Evolutionary conservation across 2,888 invertebrate species (phyloP), one percentile per base, ranked within the genome.

Genomic region (Dynastes hyllus): DNA sequence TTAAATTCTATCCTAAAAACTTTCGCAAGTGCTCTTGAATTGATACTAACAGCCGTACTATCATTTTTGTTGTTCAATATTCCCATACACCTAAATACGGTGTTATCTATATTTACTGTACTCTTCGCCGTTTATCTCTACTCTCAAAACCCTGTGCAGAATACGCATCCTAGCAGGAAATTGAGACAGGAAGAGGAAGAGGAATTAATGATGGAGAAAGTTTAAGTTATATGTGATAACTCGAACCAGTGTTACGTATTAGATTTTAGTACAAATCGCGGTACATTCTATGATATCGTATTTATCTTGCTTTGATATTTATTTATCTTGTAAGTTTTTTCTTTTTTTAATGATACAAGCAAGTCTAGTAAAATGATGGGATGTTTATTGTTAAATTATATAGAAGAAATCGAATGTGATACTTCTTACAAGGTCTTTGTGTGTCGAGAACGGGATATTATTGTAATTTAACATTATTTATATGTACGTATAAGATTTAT

Each of bases 1-100:
- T 91, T 98, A 85, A 98, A 98, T 88, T 98, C 98, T 0, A 98
- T 98, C 86, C 90, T 98, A 76, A 98, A 98, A 90, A 97, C 97
- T 0, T 98, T 98, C 89, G 98, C 98, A 0, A 96, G 97, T 89
- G 98, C 97, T 13, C 90, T 98, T 84, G 98, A 98, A 87, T 89
- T 98, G 50, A 91, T 97, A 76, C 95, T 98, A 85, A 98, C 98
- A 0, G 98, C 98, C 0, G 90, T 98, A 13, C 91, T 97, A 0
- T 96, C 97, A 85, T 96, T 95, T 91, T 87, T 96, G 70, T 89
- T 98, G 70, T 97, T 98, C 88, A 92, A 92, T 82, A 97, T 97
- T 88, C 92, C 95, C 2, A 95, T 98, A 83, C 94, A 96, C 86
- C 88, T 93, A 78, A 96, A 94, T 86, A 98, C 98, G 3, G 90